Evolutionary conservation across 2,888 invertebrate genomes (phyloP).

Genomic region (Biston betularia): DNA sequence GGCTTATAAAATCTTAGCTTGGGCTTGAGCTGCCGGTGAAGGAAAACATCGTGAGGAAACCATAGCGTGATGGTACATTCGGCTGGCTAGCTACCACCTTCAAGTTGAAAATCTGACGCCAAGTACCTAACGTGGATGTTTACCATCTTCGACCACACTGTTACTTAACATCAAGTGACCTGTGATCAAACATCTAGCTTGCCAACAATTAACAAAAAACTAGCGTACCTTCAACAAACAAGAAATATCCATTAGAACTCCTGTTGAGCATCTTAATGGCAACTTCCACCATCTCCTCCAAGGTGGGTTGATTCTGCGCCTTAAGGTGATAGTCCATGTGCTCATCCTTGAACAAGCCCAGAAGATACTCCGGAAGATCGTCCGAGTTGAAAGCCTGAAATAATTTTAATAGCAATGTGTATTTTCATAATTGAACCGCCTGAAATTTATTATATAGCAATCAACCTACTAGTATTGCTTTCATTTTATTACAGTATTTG

Average conservation of each 20-base stretch:
- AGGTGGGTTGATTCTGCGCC: conserved; percentile 87
- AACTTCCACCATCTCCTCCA: conserved; percentile 91
- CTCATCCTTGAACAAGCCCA: conserved; percentile 89
- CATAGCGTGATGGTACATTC: no score
- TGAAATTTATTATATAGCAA: not conserved
- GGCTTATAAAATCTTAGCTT: no score
- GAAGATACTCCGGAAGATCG: conserved; percentile 87
- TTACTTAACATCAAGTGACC: no score
- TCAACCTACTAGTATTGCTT: not conserved
- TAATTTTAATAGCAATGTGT: conserved; percentile 9
- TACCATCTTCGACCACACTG: no score
- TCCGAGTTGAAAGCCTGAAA: conserved; percentile 70
- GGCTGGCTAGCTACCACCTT: no score
- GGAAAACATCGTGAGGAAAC: no score
- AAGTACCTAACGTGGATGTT: no score
- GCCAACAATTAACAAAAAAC: not conserved
- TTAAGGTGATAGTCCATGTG: conserved; percentile 92
- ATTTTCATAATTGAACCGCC: not conserved
- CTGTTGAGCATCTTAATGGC: conserved; percentile 89
- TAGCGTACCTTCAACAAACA: conserved; percentile 88
- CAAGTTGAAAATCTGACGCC: no score
- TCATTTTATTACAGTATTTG: no score
- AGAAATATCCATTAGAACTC: conserved; percentile 89
- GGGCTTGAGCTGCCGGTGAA: no score
- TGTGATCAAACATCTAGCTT: no score